Evolutionary conservation across 2,113 vertebrate species (phyloP), one percentile per base, ranked within the genome.

Genomic region (Rutilus rutilus): DNA sequence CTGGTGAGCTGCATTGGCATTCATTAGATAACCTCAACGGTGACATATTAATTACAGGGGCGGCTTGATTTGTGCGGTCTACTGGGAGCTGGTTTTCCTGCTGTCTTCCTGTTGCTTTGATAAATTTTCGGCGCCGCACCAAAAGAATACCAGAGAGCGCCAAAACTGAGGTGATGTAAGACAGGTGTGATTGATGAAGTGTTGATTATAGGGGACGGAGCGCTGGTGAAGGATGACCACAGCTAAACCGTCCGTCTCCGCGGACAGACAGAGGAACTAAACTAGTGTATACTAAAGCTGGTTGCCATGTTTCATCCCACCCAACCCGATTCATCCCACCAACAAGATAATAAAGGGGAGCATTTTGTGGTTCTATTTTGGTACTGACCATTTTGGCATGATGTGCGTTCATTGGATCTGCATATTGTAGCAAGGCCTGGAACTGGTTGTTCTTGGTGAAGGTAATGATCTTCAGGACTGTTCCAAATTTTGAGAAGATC

Each of bases 401-500:
- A 91, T 93, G 94, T 27, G 97, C 96, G 79, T 92, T 93, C n/a
- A 65, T 2, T 86, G 95, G 89, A 77, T 96, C 94, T 90, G 94
- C 90, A 94, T 95, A 97, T 42, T 97, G 94, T 42, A 97, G 93
- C 92, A 97, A 92, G 85, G 93, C 94, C 88, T 97, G 96, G 87
- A 97, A 96, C 0, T 95, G 92, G 91, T 95, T 94, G 90, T 96
- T 95, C 92, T 93, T 97, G 87, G 90, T 95, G 90, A 97, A 97
- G 23, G 89, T 96, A 86, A 97, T 91, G 90, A 97, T 97, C 94
- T 94, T 97, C 92, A 96, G 88, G 42, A 97, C 94, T 3, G 90
- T 90, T 86, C 97, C 97, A 94, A 93, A 97, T 90, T 93, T 96
- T 83, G 94, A 97, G 91, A 97, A 97, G 90, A 97, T 91, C 97